Conservation (phyloP, 2,797 vertebrate genomes). For the Triplophysa yarkandensis region DNA sequence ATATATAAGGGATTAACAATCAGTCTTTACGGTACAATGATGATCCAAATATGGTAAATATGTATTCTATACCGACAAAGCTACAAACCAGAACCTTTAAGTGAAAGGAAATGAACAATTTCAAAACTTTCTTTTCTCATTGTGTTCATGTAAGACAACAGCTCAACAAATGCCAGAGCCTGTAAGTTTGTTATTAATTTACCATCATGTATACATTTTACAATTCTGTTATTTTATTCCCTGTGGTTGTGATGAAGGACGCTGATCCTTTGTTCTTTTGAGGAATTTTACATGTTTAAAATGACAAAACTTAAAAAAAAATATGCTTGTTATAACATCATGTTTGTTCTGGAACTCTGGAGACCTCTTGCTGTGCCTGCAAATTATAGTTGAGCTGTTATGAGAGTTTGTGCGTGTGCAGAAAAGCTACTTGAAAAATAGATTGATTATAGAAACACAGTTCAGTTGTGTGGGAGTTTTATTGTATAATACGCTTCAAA, state of each 20-base stretch:
- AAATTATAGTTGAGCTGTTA: not conserved
- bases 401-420: not conserved
- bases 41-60: too few relatives aligned
- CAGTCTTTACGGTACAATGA: too few relatives aligned
- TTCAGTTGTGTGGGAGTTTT: slow-evolving; percentile 33
- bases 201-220: not conserved
- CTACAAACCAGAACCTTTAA: too few relatives aligned
- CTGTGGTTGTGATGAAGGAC: not conserved
- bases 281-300: not conserved
- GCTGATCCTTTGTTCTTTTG: not conserved
- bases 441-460: not conserved
- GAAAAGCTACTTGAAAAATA: not conserved
- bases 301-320: not conserved
- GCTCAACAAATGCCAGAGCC: too few relatives aligned
- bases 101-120: too few relatives aligned
- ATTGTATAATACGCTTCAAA: not conserved
- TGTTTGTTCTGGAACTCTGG: slow-evolving; percentile 1
- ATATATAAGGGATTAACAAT: too few relatives aligned
- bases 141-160: too few relatives aligned
- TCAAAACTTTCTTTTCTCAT: too few relatives aligned
- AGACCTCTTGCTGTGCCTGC: not conserved
- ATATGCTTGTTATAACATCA: not conserved
- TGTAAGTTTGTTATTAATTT: not conserved
- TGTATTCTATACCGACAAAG: too few relatives aligned
- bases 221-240: not conserved